phyloP scores from a whole-genome alignment of 1,140 invertebrate genomes.

The Trinorchestia longiramus region DNA sequence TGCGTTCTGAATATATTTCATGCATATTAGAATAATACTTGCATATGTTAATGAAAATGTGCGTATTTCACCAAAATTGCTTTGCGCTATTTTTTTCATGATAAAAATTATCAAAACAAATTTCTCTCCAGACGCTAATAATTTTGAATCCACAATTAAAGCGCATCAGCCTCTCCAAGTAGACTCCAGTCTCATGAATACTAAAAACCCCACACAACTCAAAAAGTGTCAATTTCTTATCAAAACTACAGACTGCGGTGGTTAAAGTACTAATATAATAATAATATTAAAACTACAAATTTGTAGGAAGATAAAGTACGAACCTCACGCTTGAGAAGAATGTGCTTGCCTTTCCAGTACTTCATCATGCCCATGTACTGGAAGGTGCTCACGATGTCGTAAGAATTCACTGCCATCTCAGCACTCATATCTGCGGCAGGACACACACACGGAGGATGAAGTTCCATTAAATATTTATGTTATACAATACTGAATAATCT shows the following conservation, averaged over 20 bases:
- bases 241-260: neutral
- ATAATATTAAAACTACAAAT: constrained; percentile 40
- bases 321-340: constrained; percentile 94
- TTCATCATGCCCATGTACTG: constrained; percentile 97
- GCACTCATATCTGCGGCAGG: constrained; percentile 79
- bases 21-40: too few relatives aligned
- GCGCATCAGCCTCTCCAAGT: too few relatives aligned
- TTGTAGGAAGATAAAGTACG: constrained; percentile 44
- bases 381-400: constrained; percentile 97
- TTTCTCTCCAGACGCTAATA: too few relatives aligned
- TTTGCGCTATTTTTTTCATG: too few relatives aligned
- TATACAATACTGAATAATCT: too few relatives aligned
- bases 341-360: constrained; percentile 99
- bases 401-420: constrained; percentile 96
- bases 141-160: too few relatives aligned
- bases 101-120: too few relatives aligned
- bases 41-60: too few relatives aligned
- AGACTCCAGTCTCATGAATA: too few relatives aligned
- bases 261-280: constrained; percentile 43
- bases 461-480: too few relatives aligned
- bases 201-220: neutral
- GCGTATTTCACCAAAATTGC: too few relatives aligned
- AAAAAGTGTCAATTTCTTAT: neutral
- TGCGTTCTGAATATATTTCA: too few relatives aligned
- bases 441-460: neutral